Conservation (phyloP, 2,888 invertebrate genomes). For the Coronaproctus castanopsis region DNA sequence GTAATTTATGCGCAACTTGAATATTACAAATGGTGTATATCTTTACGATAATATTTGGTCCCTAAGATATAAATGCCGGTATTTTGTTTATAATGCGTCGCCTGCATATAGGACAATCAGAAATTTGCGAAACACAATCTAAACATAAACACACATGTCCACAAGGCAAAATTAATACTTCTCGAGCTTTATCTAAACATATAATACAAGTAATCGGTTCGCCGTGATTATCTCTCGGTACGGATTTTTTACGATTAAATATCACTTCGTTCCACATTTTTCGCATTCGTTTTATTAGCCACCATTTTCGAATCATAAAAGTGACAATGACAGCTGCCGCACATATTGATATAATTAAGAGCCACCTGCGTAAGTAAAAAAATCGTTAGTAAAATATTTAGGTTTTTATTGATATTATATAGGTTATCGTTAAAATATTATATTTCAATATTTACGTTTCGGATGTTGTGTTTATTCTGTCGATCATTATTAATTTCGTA, state of each 20-base stretch:
- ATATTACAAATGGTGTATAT: too few species aligned
- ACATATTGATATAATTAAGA: background rate
- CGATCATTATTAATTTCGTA: too few species aligned
- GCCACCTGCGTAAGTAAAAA: too few species aligned
- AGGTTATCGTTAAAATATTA: too few species aligned
- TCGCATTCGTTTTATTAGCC: background rate
- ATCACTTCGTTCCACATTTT: background rate
- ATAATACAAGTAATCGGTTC: conserved; percentile 1
- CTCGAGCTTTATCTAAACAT: conserved; percentile 46
- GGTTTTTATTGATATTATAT: too few species aligned
- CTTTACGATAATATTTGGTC: too few species aligned
- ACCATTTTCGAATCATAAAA: background rate
- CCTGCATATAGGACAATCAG: conserved; percentile 56
- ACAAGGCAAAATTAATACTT: conserved; percentile 72
- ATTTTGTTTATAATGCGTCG: conserved; percentile 4
- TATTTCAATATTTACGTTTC: too few species aligned
- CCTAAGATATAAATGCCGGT: background rate
- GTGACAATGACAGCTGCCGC: background rate
- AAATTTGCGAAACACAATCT: conserved; percentile 56
- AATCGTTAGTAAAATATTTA: too few species aligned
- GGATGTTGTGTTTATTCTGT: too few species aligned
- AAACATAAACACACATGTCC: conserved; percentile 79
- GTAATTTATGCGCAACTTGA: too few species aligned
- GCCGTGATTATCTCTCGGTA: background rate
- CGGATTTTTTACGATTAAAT: background rate